These are phyloP conservation scores for Agriotes lineatus DNA, from an alignment of 2,888 invertebrate species.

Conservation along the genomic window DNA sequence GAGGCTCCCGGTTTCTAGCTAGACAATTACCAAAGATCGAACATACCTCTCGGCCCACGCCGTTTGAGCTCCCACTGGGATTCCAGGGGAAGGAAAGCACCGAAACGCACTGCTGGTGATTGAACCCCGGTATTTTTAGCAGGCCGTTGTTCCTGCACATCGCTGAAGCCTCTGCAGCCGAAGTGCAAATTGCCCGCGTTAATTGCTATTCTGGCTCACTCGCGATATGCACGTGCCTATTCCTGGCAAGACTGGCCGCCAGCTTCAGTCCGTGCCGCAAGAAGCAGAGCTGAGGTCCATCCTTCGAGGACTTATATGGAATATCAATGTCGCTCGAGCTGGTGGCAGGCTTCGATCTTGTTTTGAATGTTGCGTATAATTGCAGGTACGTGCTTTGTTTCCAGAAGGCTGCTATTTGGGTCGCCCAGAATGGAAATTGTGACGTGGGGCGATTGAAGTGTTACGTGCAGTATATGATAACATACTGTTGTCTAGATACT, in stretches of 20 bases:
- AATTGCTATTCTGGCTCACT: constrained; percentile 12
- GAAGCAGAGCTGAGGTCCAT: constrained; percentile 22
- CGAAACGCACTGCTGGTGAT: neutral
- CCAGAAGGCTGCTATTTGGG: neutral
- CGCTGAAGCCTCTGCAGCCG: too few species aligned
- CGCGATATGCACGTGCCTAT: constrained; percentile 16
- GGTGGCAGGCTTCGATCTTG: constrained; percentile 22
- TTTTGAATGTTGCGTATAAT: constrained; percentile 6
- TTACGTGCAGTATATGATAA: too few species aligned
- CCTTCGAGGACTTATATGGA: constrained; percentile 36
- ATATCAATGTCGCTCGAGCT: constrained; percentile 34
- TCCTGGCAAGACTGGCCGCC: constrained; percentile 14
- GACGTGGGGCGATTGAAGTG: neutral
- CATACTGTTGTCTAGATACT: too few species aligned
- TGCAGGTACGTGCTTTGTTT: neutral
- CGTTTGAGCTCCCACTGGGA: constrained; percentile 12
- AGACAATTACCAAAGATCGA: constrained; percentile 2
- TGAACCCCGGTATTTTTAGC: constrained; percentile 3
- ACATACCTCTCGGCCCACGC: constrained; percentile 13
- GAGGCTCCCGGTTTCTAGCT: neutral
- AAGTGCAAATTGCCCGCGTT: constrained; percentile 2
- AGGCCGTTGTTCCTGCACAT: too few species aligned
- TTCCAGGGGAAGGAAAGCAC: constrained; percentile 2
- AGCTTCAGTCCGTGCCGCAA: constrained; percentile 21
- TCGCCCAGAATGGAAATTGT: neutral